Percentiles rank a stretch among this genome's conserved stretches.
Evolutionary conservation across 2,113 vertebrate species (phyloP).

Genomic region (Dromas ardeola): DNA sequence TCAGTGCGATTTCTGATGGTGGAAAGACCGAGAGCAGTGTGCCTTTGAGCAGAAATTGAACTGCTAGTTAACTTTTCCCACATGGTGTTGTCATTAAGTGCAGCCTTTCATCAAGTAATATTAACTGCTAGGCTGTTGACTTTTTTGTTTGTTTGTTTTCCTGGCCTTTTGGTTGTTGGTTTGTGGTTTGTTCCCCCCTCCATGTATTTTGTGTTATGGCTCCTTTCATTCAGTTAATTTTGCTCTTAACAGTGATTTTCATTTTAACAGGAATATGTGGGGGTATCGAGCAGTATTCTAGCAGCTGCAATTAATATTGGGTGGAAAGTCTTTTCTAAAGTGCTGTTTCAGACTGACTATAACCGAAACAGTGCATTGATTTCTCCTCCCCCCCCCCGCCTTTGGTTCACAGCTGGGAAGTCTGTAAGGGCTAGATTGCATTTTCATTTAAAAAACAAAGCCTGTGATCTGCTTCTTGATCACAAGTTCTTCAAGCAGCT

Average conservation of each 20-base stretch:
- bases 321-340: not conserved
- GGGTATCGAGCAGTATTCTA: not conserved
- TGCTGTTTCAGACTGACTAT: not conserved
- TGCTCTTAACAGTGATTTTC: not conserved
- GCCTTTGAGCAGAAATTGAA: not conserved
- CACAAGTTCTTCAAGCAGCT: not conserved
- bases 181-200: not conserved
- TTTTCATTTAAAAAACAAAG: not conserved
- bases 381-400: not conserved
- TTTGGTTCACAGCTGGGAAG: not conserved
- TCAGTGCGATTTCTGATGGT: not conserved
- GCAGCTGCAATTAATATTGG: not conserved
- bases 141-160: not conserved
- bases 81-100: not conserved
- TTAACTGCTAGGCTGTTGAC: not conserved
- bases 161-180: not conserved
- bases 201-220: not conserved
- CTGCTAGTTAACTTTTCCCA: not conserved
- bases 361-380: not conserved
- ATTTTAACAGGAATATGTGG: not conserved
- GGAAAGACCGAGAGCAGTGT: not conserved
- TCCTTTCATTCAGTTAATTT: not conserved
- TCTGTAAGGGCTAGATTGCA: not conserved
- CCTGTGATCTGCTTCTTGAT: not conserved
- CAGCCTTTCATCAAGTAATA: not conserved